These are phyloP conservation scores for Petroica traversi DNA, from an alignment of 2,113 vertebrate species.

Conservation along the genomic window DNA sequence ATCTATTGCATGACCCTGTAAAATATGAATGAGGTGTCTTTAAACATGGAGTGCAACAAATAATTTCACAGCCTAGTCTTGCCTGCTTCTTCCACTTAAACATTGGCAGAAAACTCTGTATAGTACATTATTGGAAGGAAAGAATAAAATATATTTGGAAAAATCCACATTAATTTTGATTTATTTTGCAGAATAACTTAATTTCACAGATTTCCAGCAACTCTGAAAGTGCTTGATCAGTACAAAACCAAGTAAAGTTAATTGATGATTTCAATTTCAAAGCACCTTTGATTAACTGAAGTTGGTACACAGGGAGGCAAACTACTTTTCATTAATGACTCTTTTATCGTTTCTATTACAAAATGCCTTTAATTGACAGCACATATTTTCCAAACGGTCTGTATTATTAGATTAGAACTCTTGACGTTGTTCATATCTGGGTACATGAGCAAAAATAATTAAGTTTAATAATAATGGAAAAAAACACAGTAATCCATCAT, in stretches of 20 bases:
- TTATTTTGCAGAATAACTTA: conserved; percentile 10
- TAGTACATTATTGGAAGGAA: neutral
- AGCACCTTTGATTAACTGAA: conserved; percentile 72
- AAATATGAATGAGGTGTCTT: neutral
- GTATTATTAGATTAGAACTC: conserved; percentile 72
- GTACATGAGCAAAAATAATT: conserved; percentile 72
- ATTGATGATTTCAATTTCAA: conserved; percentile 75
- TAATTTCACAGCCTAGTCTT: neutral
- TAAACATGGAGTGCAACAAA: neutral
- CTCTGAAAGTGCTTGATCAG: conserved; percentile 31
- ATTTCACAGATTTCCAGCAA: conserved; percentile 49
- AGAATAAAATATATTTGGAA: neutral
- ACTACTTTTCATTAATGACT: conserved; percentile 71
- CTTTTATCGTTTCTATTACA: conserved; percentile 67
- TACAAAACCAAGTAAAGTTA: conserved; percentile 61
- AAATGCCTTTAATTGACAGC: conserved; percentile 70
- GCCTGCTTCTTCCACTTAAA: neutral
- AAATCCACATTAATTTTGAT: neutral
- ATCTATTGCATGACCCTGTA: neutral
- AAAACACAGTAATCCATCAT: conserved; percentile 70
- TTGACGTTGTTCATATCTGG: conserved; percentile 61
- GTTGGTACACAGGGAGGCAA: conserved; percentile 23
- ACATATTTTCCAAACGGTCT: conserved; percentile 68
- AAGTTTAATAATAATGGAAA: conserved; percentile 71
- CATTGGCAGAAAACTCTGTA: neutral